Evolutionary conservation across 2,797 vertebrate genomes (phyloP).

Genomic region (Sphenodon punctatus): DNA sequence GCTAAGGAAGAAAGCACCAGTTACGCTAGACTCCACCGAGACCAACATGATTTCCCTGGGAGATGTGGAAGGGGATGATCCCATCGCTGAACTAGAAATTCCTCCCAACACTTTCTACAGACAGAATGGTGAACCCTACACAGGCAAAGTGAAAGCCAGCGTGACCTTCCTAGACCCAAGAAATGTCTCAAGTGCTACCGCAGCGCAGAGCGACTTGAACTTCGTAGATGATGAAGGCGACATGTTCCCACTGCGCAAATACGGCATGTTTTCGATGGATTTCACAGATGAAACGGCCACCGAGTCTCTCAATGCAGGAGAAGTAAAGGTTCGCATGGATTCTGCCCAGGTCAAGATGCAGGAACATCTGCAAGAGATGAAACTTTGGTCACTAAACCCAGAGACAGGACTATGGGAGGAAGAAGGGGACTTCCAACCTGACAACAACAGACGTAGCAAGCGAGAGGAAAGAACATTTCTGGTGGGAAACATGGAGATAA

Average conservation of each 20-base stretch:
- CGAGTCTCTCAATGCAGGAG: constrained; percentile 89
- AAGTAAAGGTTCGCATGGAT: constrained; percentile 92
- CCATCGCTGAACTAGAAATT: constrained; percentile 91
- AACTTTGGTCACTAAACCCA: constrained; percentile 96
- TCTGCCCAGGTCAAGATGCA: constrained; percentile 90
- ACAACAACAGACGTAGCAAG: constrained; percentile 84
- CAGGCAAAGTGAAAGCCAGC: constrained; percentile 91
- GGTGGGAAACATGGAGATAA: constrained; percentile 98
- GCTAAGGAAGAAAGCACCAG: constrained; percentile 85
- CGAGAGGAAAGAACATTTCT: constrained; percentile 94
- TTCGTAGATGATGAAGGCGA: constrained; percentile 92
- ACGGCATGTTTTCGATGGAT: constrained; percentile 98
- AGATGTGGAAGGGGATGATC: constrained; percentile 85
- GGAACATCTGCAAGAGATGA: constrained; percentile 90
- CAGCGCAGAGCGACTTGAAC: constrained; percentile 94
- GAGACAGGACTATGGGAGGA: constrained; percentile 97
- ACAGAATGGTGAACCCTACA: constrained; percentile 90
- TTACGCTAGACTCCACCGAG: constrained; percentile 84
- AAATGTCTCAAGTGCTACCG: constrained; percentile 86
- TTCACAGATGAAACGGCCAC: constrained; percentile 86
- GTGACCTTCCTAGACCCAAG: constrained; percentile 95
- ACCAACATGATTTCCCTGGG: constrained; percentile 89
- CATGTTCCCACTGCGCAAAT: constrained; percentile 90
- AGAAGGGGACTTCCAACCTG: constrained; percentile 87
- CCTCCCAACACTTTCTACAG: constrained; percentile 91